Evolutionary conservation across 2,113 vertebrate species (phyloP).

Genomic region (Bostrychus sinensis): DNA sequence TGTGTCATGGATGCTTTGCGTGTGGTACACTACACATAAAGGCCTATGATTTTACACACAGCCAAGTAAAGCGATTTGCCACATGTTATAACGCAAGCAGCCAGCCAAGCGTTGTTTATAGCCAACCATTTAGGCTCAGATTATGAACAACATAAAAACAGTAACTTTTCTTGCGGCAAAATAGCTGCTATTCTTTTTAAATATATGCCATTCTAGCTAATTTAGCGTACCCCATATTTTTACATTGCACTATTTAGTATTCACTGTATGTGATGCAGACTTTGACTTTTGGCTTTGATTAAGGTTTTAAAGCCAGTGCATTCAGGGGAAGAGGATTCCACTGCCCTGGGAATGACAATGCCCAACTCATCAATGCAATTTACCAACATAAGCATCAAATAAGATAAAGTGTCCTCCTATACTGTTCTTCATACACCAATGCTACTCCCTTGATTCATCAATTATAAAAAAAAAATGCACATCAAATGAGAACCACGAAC

Average conservation of each 20-base stretch:
- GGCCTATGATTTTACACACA: slow-evolving; percentile 25
- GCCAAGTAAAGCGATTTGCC: slow-evolving; percentile 25
- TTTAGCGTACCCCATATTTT: too few species aligned
- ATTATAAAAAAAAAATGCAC: background rate
- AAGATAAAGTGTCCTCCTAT: too few species aligned
- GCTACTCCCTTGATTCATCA: too few species aligned
- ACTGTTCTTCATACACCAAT: too few species aligned
- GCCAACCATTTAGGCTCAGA: slow-evolving; percentile 22
- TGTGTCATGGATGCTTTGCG: slow-evolving; percentile 18
- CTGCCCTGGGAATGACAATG: too few species aligned
- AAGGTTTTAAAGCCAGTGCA: slow-evolving; percentile 19
- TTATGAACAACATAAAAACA: slow-evolving; percentile 36
- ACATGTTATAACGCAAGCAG: slow-evolving; percentile 24
- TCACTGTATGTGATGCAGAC: too few species aligned
- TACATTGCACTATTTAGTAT: too few species aligned
- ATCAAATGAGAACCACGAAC: slow-evolving; percentile 13
- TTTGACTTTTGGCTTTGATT: too few species aligned
- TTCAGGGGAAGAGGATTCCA: slow-evolving; percentile 38
- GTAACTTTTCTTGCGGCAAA: slow-evolving; percentile 39
- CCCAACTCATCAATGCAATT: too few species aligned
- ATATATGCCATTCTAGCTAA: too few species aligned
- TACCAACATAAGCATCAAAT: too few species aligned
- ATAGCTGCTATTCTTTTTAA: slow-evolving; percentile 30
- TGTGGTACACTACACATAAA: slow-evolving; percentile 32
- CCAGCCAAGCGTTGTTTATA: slow-evolving; percentile 33